phyloP scores from a whole-genome alignment of 2,888 invertebrate genomes.

The Lasioglossum malachurum region DNA sequence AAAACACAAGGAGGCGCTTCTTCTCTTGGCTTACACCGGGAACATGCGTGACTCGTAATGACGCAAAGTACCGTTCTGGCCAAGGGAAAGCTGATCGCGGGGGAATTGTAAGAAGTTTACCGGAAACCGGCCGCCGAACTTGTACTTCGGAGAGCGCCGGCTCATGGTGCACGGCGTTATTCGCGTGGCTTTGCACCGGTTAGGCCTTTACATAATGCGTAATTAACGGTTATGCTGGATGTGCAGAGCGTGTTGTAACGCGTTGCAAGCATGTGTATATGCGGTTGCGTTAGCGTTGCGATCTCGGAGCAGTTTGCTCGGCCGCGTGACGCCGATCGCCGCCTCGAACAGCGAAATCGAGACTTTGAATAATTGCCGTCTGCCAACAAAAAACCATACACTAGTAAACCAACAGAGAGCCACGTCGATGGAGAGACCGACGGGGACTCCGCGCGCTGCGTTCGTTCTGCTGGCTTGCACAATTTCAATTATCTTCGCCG shows the following conservation, averaged over 20 bases:
- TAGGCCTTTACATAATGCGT: constrained; percentile 60
- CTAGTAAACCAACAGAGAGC: not conserved
- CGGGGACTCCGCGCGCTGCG: not conserved
- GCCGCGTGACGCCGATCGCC: constrained; percentile 34
- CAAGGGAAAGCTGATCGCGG: constrained; percentile 47
- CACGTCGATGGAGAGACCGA: not conserved
- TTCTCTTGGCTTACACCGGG: not conserved
- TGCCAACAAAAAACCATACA: not conserved
- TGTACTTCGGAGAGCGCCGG: not conserved
- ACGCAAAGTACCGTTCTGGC: constrained; percentile 48
- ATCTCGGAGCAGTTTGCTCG: constrained; percentile 43
- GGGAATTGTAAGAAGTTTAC: constrained; percentile 29
- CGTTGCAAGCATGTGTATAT: constrained; percentile 14
- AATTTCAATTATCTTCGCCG: constrained; percentile 3
- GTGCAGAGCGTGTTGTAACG: constrained; percentile 58
- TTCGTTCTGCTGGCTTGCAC: constrained; percentile 7
- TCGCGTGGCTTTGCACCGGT: constrained; percentile 20
- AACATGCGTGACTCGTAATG: constrained; percentile 24
- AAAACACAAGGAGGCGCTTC: not conserved
- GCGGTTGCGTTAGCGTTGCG: constrained; percentile 61
- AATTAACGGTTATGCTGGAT: constrained; percentile 63
- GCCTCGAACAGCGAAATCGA: constrained; percentile 40
- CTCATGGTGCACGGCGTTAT: not conserved
- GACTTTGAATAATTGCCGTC: constrained; percentile 11
- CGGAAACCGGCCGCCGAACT: constrained; percentile 39